Conservation (phyloP, 2,888 invertebrate genomes). For the Lobophora halterata region DNA sequence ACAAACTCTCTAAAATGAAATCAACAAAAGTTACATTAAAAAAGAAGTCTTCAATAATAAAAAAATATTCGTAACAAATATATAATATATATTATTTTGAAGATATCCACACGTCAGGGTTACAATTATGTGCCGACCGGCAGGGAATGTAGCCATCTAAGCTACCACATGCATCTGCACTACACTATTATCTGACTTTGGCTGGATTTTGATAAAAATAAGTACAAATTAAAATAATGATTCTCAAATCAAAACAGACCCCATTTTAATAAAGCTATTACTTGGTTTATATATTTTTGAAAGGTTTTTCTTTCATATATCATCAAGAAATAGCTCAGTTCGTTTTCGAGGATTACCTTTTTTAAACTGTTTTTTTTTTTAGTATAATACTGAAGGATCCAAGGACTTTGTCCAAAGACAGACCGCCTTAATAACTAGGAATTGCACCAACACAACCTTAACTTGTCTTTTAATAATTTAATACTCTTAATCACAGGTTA, state of each 20-base stretch:
- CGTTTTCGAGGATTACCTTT: too few species aligned
- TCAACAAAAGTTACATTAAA: too few species aligned
- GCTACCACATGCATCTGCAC: conserved; percentile 74
- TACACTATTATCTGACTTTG: conserved; percentile 37
- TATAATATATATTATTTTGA: too few species aligned
- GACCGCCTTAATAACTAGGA: conserved; percentile 65
- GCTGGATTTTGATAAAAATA: conserved; percentile 19
- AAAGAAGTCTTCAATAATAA: too few species aligned
- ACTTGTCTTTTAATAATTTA: conserved; percentile 71
- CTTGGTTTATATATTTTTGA: too few species aligned
- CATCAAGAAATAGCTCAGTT: too few species aligned
- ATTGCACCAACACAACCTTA: conserved; percentile 79
- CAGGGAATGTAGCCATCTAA: conserved; percentile 60
- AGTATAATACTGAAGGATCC: conserved; percentile 31
- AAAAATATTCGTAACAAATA: too few species aligned
- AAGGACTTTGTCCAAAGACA: conserved; percentile 59
- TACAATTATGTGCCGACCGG: conserved; percentile 58
- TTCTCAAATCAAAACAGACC: conserved; percentile 7
- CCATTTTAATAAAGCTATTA: too few species aligned
- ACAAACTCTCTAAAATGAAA: too few species aligned
- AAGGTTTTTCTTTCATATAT: too few species aligned
- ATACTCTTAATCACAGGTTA: conserved; percentile 69
- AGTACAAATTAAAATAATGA: conserved; percentile 22
- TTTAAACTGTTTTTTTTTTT: too few species aligned
- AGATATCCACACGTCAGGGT: conserved; percentile 58